Evolutionary conservation across 2,888 invertebrate species (phyloP).

Genomic region (Pristionchus fissidentatus): DNA sequence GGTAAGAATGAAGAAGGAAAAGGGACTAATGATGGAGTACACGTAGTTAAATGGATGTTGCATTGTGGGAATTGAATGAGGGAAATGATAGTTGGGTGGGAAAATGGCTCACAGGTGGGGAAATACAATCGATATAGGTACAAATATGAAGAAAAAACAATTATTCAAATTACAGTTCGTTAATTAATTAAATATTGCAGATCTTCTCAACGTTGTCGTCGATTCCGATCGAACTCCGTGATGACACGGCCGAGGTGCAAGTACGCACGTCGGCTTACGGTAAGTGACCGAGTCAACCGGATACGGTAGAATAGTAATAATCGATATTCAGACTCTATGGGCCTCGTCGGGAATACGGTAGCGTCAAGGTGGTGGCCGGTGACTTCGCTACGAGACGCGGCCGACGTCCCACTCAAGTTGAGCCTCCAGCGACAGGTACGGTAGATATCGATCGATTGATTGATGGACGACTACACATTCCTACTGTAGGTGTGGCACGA

Average conservation of each 20-base stretch:
- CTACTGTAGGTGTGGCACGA: slow-evolving; percentile 46
- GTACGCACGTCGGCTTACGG: slow-evolving; percentile 17
- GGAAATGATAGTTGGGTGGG: not conserved
- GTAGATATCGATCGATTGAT: not conserved
- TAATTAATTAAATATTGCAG: not conserved
- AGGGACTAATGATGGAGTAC: slow-evolving; percentile 37
- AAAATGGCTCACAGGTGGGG: not conserved
- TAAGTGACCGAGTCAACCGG: not conserved
- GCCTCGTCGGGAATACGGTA: slow-evolving; percentile 38
- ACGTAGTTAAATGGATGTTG: not conserved
- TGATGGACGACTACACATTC: not conserved
- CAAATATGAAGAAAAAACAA: too few species aligned
- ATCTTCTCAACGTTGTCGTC: slow-evolving; percentile 6
- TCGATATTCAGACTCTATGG: slow-evolving; percentile 37
- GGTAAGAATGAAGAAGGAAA: not conserved
- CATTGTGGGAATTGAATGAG: not conserved
- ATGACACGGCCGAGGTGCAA: slow-evolving; percentile 27
- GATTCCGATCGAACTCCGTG: not conserved
- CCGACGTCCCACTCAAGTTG: slow-evolving; percentile 10
- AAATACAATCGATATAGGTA: too few species aligned
- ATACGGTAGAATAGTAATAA: not conserved
- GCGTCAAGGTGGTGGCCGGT: slow-evolving; percentile 19
- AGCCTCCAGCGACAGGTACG: not conserved
- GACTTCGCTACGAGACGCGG: not conserved
- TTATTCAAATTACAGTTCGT: too few species aligned